Evolutionary conservation across 1,140 invertebrate genomes (phyloP).

Genomic region (Leptestheria dahalacensis): DNA sequence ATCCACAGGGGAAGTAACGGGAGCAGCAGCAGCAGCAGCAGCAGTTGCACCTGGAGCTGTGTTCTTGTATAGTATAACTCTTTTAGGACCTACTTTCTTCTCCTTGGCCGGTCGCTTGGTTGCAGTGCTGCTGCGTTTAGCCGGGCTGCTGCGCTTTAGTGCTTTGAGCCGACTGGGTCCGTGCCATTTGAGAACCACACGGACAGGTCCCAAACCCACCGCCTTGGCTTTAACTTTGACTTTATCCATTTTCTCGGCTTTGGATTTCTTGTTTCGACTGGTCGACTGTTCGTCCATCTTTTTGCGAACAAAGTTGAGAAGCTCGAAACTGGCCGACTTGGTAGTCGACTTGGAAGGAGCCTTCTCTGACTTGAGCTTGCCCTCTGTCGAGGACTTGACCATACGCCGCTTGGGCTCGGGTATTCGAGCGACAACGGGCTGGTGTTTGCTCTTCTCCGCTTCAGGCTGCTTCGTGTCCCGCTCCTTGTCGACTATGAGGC

Average conservation of each 20-base stretch:
- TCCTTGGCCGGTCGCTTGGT: background rate
- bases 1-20: background rate
- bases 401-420: background rate
- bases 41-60: background rate
- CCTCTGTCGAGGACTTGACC: constrained; percentile 3
- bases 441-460: background rate
- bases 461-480: background rate
- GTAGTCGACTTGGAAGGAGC: background rate
- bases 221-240: background rate
- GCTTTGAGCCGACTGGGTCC: background rate
- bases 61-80: background rate
- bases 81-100: background rate
- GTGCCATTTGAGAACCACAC: constrained; percentile 15
- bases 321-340: background rate
- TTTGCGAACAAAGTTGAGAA: background rate
- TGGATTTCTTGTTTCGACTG: background rate
- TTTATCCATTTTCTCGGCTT: background rate
- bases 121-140: background rate
- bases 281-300: background rate
- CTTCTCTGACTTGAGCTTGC: background rate
- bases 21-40: background rate
- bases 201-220: constrained; percentile 12
- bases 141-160: background rate
- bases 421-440: background rate
- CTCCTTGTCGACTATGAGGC: background rate